Percentiles rank a stretch among this genome's conserved stretches.
Conservation (phyloP, 2,113 vertebrate genomes). For the Fregetta grallaria region DNA sequence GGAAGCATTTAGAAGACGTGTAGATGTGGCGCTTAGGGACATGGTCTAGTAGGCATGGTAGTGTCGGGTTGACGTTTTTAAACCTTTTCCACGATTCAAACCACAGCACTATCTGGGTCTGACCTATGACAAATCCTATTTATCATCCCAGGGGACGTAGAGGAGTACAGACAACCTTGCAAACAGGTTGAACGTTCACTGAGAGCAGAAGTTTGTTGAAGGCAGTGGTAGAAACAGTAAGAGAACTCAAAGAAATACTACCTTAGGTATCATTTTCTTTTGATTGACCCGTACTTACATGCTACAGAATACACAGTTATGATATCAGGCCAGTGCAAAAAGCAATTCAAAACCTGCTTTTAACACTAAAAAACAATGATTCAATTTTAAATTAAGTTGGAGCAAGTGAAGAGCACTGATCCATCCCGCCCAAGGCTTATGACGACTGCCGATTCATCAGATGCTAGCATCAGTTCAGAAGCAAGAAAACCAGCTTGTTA, state of each 20-base stretch:
- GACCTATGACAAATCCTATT: background rate
- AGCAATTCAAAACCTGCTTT: background rate
- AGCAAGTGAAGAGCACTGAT: background rate
- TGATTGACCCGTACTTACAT: background rate
- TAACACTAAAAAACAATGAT: background rate
- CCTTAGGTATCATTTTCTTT: background rate
- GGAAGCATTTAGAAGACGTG: too few relatives aligned
- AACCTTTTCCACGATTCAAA: background rate
- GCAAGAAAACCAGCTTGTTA: background rate
- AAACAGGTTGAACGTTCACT: background rate
- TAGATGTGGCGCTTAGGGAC: too few relatives aligned
- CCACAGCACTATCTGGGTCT: too few relatives aligned
- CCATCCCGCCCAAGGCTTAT: background rate
- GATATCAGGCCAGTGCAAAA: background rate
- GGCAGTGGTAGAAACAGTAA: background rate
- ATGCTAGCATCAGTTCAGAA: background rate
- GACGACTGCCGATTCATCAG: background rate
- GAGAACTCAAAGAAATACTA: background rate
- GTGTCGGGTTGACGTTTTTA: background rate
- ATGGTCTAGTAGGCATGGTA: too few relatives aligned
- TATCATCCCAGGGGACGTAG: background rate
- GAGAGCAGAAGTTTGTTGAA: background rate
- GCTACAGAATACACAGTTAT: background rate
- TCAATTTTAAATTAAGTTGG: background rate
- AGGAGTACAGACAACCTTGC: background rate